phyloP scores from a whole-genome alignment of 2,888 invertebrate genomes.

The Leptarthrus brevirostris region DNA sequence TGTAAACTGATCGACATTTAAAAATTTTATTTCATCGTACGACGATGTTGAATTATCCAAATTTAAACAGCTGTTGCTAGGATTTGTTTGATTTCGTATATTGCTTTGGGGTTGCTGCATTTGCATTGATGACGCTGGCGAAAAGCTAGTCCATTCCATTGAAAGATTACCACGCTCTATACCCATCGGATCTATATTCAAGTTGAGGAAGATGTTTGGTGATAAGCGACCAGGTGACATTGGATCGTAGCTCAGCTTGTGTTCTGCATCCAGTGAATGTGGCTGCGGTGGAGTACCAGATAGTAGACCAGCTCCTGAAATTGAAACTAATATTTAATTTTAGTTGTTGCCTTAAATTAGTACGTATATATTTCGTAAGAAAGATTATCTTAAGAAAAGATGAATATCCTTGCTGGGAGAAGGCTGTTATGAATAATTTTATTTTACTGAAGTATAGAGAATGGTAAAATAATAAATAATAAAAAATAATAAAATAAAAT shows the following conservation, averaged over 20 bases:
- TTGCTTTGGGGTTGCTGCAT: conserved; percentile 46
- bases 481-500: too few relatives aligned
- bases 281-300: conserved; percentile 64
- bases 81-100: conserved; percentile 18
- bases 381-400: too few relatives aligned
- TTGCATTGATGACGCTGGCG: conserved; percentile 54
- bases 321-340: background rate
- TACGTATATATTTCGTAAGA: too few relatives aligned
- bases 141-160: conserved; percentile 66
- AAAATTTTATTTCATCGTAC: conserved; percentile 67
- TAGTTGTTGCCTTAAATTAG: too few relatives aligned
- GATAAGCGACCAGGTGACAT: conserved; percentile 65
- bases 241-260: conserved; percentile 59
- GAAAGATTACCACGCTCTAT: conserved; percentile 64
- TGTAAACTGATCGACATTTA: conserved; percentile 67
- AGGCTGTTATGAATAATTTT: too few relatives aligned
- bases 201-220: conserved; percentile 66
- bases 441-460: too few relatives aligned
- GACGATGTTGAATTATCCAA: conserved; percentile 62
- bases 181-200: conserved; percentile 66
- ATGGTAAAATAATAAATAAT: too few relatives aligned
- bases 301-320: conserved; percentile 61
- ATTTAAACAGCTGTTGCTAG: conserved; percentile 56
- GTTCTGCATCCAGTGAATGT: conserved; percentile 64
- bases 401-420: too few relatives aligned